phyloP scores from a whole-genome alignment of 1,140 invertebrate species.

The Pararge aegeria region DNA sequence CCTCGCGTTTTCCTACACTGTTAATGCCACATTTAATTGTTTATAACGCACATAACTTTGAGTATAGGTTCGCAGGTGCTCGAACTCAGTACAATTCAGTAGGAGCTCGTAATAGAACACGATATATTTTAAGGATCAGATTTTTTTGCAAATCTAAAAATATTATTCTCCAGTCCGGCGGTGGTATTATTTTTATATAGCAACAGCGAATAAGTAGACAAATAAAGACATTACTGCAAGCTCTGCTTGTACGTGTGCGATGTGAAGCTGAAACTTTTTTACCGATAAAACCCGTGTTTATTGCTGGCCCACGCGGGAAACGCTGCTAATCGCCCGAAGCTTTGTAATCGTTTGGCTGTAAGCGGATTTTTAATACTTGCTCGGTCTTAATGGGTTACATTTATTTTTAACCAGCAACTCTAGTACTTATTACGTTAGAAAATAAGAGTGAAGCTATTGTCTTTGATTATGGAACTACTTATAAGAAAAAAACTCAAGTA shows the following conservation, averaged over 20 bases:
- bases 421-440: no score
- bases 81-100: no score
- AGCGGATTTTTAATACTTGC: constrained; percentile 18
- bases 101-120: no score
- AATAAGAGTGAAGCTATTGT: no score
- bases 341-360: constrained; percentile 10
- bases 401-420: background rate
- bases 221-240: constrained; percentile 23
- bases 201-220: constrained; percentile 20
- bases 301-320: constrained; percentile 21
- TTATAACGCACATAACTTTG: no score
- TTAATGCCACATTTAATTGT: no score
- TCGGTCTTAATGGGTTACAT: constrained; percentile 1
- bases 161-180: background rate
- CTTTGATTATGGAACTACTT: no score
- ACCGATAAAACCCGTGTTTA: constrained; percentile 25
- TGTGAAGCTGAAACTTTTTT: constrained; percentile 24
- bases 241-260: constrained; percentile 7
- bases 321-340: constrained; percentile 20
- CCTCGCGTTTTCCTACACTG: no score
- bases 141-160: no score
- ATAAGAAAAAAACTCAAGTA: no score
- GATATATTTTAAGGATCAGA: no score
- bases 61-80: no score
- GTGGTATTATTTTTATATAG: constrained; percentile 16